A percentile compares a stretch with the other conserved stretches of the same genome.
These are phyloP conservation scores for Agelastica alni DNA, from an alignment of 2,888 invertebrate species.

Conservation along the genomic window DNA sequence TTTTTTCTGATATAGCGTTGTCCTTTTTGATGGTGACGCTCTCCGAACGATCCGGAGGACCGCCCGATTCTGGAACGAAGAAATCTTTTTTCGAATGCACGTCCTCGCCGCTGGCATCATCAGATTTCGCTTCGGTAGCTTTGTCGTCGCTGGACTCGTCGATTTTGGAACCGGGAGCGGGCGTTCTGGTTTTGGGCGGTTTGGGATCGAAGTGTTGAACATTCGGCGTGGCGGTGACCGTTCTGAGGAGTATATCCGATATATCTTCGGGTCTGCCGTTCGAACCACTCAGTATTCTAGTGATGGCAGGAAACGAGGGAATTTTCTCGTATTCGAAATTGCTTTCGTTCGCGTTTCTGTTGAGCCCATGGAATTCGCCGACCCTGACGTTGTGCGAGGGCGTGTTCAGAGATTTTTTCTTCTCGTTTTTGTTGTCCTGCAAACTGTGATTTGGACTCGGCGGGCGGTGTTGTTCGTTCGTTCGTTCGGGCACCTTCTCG, in stretches of 20 bases:
- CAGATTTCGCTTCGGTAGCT: conserved; percentile 28
- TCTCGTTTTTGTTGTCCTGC: conserved; percentile 52
- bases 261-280: conserved; percentile 83
- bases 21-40: conserved; percentile 53
- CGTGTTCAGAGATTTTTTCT: conserved; percentile 76
- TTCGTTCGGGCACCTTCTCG: conserved; percentile 45
- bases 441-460: conserved; percentile 24
- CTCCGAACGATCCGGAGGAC: conserved; percentile 47
- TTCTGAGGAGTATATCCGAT: conserved; percentile 74
- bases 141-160: conserved; percentile 35
- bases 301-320: conserved; percentile 73
- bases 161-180: conserved; percentile 44
- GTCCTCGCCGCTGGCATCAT: conserved; percentile 38
- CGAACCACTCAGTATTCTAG: conserved; percentile 82
- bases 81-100: conserved; percentile 39
- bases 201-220: conserved; percentile 45
- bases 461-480: conserved; percentile 29
- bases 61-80: conserved; percentile 33
- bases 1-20: conserved; percentile 36
- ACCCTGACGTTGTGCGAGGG: conserved; percentile 68
- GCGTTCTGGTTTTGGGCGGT: conserved; percentile 46
- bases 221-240: conserved; percentile 63
- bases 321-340: conserved; percentile 55
- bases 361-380: conserved; percentile 53
- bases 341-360: conserved; percentile 50